Conservation (phyloP, 2,797 vertebrate species). For the Cuculus canorus region DNA sequence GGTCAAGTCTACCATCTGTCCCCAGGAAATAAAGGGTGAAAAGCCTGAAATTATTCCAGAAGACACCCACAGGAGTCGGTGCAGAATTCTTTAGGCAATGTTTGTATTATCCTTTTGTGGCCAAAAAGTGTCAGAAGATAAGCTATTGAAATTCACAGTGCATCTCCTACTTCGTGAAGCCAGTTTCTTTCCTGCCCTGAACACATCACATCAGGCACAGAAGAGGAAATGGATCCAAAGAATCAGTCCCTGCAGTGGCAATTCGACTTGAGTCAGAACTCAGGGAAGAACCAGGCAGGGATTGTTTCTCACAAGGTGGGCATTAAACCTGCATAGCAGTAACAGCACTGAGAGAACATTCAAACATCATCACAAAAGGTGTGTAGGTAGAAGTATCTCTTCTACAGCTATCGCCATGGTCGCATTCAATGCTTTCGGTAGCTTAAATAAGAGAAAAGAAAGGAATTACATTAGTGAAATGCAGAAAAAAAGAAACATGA, state of each 20-base stretch:
- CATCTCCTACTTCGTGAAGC: neutral
- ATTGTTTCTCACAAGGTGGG: neutral
- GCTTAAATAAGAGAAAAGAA: neutral
- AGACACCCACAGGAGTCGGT: neutral
- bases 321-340: neutral
- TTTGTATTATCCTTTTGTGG: neutral
- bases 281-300: neutral
- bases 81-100: neutral
- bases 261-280: neutral
- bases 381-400: neutral
- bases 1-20: neutral
- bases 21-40: neutral
- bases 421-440: neutral
- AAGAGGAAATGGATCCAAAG: neutral
- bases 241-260: neutral
- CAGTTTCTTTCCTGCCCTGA: neutral
- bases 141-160: neutral
- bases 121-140: neutral
- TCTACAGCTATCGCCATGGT: neutral
- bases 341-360: neutral
- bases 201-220: neutral
- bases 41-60: neutral
- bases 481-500: neutral
- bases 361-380: neutral
- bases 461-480: neutral